Conservation (phyloP, 2,113 vertebrate species). For the Clarias batrachus region DNA sequence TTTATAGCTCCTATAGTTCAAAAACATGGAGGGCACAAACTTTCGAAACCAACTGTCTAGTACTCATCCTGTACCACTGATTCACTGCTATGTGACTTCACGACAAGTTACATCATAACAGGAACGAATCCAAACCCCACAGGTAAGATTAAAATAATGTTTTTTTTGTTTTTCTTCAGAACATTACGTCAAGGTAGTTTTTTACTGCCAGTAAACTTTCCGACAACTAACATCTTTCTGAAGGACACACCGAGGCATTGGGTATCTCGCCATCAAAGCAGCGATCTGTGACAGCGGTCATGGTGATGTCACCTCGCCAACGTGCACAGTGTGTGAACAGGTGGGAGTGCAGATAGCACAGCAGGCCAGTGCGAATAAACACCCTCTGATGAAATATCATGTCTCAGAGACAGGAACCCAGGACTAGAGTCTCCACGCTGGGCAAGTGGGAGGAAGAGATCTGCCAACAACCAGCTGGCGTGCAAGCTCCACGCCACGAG, state of each 20-base stretch:
- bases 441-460: constrained; percentile 40
- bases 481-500: constrained; percentile 12
- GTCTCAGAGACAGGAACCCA: background rate
- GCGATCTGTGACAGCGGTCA: constrained; percentile 13
- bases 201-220: background rate
- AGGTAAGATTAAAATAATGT: background rate
- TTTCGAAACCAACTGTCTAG: background rate
- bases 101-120: background rate
- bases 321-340: constrained; percentile 14
- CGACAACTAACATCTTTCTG: background rate
- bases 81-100: background rate
- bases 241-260: constrained; percentile 21
- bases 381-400: constrained; percentile 18
- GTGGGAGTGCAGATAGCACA: constrained; percentile 24
- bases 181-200: background rate
- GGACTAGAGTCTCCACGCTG: constrained; percentile 25
- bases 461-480: constrained; percentile 41
- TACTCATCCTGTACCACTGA: background rate
- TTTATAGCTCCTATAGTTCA: background rate
- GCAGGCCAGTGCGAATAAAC: constrained; percentile 32
- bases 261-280: constrained; percentile 8
- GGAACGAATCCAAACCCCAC: background rate
- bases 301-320: background rate
- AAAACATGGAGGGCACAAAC: background rate
- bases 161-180: background rate